phyloP scores from a whole-genome alignment of 2,888 invertebrate species.

The Lochmaea crataegi region DNA sequence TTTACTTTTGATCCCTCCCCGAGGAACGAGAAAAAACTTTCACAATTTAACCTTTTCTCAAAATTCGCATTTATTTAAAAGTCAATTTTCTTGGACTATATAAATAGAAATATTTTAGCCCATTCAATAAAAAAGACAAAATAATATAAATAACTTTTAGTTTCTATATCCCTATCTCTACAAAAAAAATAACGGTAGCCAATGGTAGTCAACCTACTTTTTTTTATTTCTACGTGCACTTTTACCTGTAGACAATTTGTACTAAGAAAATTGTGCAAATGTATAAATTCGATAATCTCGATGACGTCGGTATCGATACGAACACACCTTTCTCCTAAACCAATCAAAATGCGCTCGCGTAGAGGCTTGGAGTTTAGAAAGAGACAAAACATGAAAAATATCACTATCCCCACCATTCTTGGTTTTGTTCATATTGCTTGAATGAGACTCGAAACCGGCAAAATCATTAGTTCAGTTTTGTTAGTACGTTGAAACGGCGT shows the following conservation, averaged over 20 bases:
- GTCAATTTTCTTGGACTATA: too few relatives aligned
- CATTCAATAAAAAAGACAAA: too few relatives aligned
- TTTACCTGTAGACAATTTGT: slow-evolving; percentile 6
- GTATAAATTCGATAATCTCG: background rate
- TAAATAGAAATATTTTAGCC: too few relatives aligned
- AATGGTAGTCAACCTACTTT: background rate
- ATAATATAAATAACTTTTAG: too few relatives aligned
- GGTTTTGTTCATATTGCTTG: slow-evolving; percentile 6
- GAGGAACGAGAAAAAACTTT: too few relatives aligned
- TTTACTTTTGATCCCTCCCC: too few relatives aligned
- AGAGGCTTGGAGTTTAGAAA: slow-evolving; percentile 24
- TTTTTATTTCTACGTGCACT: slow-evolving; percentile 1
- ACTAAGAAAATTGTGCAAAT: slow-evolving; percentile 21
- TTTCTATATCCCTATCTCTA: background rate
- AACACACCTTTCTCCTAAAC: slow-evolving; percentile 38
- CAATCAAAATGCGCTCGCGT: slow-evolving; percentile 28
- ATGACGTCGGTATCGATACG: slow-evolving; percentile 26
- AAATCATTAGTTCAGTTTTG: slow-evolving; percentile 11
- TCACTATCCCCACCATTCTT: slow-evolving; percentile 2
- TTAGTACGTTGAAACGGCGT: background rate
- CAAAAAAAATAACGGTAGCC: background rate
- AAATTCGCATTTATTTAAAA: too few relatives aligned
- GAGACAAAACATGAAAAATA: slow-evolving; percentile 16
- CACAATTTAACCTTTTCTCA: too few relatives aligned
- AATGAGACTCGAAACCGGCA: slow-evolving; percentile 17